Conservation (phyloP, 2,888 invertebrate species). For the Pycnomerus fuliginosus region DNA sequence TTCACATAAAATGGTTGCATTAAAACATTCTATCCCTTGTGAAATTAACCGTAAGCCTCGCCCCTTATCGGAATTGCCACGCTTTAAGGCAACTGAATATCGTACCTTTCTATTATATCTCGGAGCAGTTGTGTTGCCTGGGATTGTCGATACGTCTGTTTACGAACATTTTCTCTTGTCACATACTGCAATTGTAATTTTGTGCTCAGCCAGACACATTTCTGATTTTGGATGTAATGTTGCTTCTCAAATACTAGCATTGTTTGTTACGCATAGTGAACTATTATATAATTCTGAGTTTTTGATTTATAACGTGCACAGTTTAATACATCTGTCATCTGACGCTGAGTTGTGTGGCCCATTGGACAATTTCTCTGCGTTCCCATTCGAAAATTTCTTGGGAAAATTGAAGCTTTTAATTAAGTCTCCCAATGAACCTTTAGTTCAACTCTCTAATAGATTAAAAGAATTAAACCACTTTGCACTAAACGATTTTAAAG, state of each 20-base stretch:
- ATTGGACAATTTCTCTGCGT: slow-evolving; percentile 18
- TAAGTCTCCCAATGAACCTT: slow-evolving; percentile 21
- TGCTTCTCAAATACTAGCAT: slow-evolving; percentile 14
- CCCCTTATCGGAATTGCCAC: slow-evolving; percentile 16
- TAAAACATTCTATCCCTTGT: slow-evolving; percentile 11
- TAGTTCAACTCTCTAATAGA: slow-evolving; percentile 16
- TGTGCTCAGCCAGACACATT: slow-evolving; percentile 10
- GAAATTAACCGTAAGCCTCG: slow-evolving; percentile 23
- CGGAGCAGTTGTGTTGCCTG: slow-evolving; percentile 8
- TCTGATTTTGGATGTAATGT: slow-evolving; percentile 4
- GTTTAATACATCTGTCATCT: slow-evolving; percentile 18
- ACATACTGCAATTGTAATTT: slow-evolving; percentile 17
- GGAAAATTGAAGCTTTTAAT: slow-evolving; percentile 11
- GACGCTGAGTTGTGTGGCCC: slow-evolving; percentile 17
- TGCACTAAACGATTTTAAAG: background rate
- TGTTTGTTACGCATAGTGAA: slow-evolving; percentile 16
- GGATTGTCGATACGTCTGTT: slow-evolving; percentile 5
- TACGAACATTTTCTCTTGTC: slow-evolving; percentile 18
- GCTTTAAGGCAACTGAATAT: slow-evolving; percentile 25
- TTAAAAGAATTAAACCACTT: slow-evolving; percentile 12
- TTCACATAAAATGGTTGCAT: slow-evolving; percentile 9
- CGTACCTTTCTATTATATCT: slow-evolving; percentile 19
- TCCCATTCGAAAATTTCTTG: slow-evolving; percentile 22
- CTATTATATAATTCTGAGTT: slow-evolving; percentile 15
- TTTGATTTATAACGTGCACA: slow-evolving; percentile 25